A percentile compares a stretch with the other conserved stretches of the same genome.
phyloP scores from a whole-genome alignment of 2,113 vertebrate genomes.

The Tyrannus savana region DNA sequence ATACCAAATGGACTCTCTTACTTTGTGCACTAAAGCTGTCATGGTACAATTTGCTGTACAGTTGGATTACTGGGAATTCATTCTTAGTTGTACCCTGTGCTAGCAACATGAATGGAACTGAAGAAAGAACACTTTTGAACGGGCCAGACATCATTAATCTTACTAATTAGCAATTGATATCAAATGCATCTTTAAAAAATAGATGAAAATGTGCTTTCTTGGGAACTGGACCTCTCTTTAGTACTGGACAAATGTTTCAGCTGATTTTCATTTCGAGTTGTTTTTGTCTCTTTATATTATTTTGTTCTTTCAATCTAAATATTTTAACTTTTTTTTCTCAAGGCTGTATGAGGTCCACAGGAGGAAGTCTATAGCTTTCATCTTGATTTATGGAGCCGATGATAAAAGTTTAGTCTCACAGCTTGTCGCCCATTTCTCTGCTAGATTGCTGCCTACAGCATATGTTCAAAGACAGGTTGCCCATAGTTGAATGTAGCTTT shows the following conservation, averaged over 20 bases:
- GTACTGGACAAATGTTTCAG: conserved; percentile 3
- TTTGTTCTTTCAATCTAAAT: conserved; percentile 68
- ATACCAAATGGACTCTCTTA: not conserved
- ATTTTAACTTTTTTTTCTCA: conserved; percentile 73
- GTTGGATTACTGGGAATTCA: not conserved
- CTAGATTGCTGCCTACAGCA: conserved; percentile 76
- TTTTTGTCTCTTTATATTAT: not conserved
- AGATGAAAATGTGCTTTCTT: not conserved
- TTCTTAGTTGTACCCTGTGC: not conserved
- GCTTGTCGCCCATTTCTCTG: conserved; percentile 75
- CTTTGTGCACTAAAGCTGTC: not conserved
- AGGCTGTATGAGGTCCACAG: conserved; percentile 74
- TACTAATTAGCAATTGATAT: not conserved
- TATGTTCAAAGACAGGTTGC: conserved; percentile 81
- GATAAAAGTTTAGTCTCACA: conserved; percentile 83
- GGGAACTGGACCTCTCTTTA: not conserved
- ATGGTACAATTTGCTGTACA: not conserved
- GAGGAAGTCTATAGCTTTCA: conserved; percentile 80
- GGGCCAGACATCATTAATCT: not conserved
- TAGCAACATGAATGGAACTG: not conserved
- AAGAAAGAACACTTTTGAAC: not conserved
- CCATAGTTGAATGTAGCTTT: conserved; percentile 71
- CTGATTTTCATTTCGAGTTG: conserved; percentile 24
- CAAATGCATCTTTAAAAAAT: not conserved
- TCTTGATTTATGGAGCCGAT: conserved; percentile 82